phyloP scores from a whole-genome alignment of 2,888 invertebrate genomes.

The Andrena bucephala region DNA sequence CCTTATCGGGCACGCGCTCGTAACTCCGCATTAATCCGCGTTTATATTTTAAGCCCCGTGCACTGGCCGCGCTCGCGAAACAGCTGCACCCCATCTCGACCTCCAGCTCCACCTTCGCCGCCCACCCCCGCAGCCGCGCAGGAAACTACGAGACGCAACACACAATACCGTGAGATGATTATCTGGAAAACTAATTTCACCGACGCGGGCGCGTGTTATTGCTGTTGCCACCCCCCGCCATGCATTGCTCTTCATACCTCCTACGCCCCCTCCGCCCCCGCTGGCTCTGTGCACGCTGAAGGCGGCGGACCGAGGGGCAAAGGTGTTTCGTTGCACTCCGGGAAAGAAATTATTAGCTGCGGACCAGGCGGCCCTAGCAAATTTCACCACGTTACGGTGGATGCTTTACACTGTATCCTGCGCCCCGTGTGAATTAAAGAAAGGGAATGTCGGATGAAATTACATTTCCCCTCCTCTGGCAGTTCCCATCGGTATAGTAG shows the following conservation, averaged over 20 bases:
- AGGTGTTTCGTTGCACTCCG: slow-evolving; percentile 48
- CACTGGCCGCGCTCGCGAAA: slow-evolving; percentile 52
- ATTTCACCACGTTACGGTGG: not conserved
- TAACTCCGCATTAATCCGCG: slow-evolving; percentile 79
- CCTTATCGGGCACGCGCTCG: slow-evolving; percentile 78
- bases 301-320: slow-evolving; percentile 27
- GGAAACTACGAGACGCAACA: slow-evolving; percentile 76
- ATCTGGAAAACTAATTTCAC: slow-evolving; percentile 85
- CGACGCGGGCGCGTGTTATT: slow-evolving; percentile 78
- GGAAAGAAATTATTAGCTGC: slow-evolving; percentile 63
- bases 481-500: not conserved
- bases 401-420: not conserved
- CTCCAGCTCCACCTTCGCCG: slow-evolving; percentile 35
- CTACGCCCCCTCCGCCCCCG: slow-evolving; percentile 19
- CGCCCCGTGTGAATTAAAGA: not conserved
- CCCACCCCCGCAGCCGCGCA: slow-evolving; percentile 51
- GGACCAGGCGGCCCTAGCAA: slow-evolving; percentile 18
- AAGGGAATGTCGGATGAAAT: not conserved
- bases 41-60: slow-evolving; percentile 78
- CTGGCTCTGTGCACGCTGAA: slow-evolving; percentile 25
- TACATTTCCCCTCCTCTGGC: not conserved
- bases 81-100: slow-evolving; percentile 51
- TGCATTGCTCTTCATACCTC: slow-evolving; percentile 53
- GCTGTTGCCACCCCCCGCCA: slow-evolving; percentile 48
- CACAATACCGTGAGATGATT: slow-evolving; percentile 85